These are phyloP conservation scores for Prunella himalayana DNA, from an alignment of 2,113 vertebrate genomes.

Conservation along the genomic window DNA sequence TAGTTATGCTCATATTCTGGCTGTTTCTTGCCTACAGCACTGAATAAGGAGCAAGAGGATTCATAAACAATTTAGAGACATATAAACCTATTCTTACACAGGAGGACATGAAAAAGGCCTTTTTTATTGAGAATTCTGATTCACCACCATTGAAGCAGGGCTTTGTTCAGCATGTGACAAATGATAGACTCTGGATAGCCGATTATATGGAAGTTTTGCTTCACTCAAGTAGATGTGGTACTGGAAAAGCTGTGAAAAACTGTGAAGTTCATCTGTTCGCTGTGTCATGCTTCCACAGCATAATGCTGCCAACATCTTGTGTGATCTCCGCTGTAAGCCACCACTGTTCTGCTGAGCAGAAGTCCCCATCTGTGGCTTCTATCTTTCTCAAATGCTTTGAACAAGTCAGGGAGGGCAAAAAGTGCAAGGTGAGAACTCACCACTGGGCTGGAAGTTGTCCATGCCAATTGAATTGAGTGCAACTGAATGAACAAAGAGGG, in stretches of 20 bases:
- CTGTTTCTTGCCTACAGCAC: not conserved
- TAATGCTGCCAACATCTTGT: not conserved
- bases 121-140: not conserved
- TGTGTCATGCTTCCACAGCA: not conserved
- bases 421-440: not conserved
- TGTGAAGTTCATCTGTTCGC: not conserved
- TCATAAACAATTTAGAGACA: conserved; percentile 16
- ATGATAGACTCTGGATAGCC: not conserved
- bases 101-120: not conserved
- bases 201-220: not conserved
- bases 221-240: not conserved
- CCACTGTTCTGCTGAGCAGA: not conserved
- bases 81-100: not conserved
- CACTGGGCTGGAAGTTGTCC: not conserved
- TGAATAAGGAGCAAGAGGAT: not conserved
- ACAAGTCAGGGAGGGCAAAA: not conserved
- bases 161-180: not conserved
- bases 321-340: not conserved
- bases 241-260: not conserved
- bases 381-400: not conserved
- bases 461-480: not conserved
- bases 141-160: not conserved
- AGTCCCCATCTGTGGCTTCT: not conserved
- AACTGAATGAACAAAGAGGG: not conserved
- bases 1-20: not conserved